Evolutionary conservation across 1,140 invertebrate species (phyloP).

Genomic region (Mamestra configurata): DNA sequence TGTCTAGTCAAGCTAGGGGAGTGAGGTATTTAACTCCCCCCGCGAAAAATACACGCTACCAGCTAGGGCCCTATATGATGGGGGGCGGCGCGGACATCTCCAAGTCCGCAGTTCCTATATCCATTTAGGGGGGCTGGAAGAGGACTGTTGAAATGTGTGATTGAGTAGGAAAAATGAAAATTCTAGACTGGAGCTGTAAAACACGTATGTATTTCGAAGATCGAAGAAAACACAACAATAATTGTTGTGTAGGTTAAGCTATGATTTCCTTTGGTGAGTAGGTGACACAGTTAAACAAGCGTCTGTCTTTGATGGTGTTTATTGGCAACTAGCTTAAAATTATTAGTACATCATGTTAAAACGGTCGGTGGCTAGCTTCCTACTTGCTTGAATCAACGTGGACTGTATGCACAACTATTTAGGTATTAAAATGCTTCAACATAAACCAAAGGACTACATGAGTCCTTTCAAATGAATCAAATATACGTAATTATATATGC

Average conservation of each 20-base stretch:
- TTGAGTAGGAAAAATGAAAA: no score
- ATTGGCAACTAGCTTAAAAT: neutral
- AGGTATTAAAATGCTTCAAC: neutral
- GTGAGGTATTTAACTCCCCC: no score
- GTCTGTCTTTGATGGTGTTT: neutral
- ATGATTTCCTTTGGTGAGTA: neutral
- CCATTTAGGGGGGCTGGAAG: no score
- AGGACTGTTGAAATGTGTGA: no score
- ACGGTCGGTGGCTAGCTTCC: neutral
- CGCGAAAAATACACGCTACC: no score
- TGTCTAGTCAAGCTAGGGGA: no score
- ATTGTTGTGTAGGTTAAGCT: neutral
- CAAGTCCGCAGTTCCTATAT: no score
- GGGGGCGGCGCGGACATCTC: no score
- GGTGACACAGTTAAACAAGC: neutral
- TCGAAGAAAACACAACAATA: no score
- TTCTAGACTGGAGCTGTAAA: no score
- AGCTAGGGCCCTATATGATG: no score
- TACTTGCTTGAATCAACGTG: neutral
- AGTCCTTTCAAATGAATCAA: neutral
- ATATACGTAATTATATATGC: neutral
- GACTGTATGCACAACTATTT: neutral
- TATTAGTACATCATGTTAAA: neutral
- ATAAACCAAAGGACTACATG: neutral
- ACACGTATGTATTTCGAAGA: no score